A percentile compares a stretch with the other conserved stretches of the same genome.
These are phyloP conservation scores for Hydrozoanthus tunicans DNA, from an alignment of 64 coral and sea anemone genomes.

Conservation along the genomic window DNA sequence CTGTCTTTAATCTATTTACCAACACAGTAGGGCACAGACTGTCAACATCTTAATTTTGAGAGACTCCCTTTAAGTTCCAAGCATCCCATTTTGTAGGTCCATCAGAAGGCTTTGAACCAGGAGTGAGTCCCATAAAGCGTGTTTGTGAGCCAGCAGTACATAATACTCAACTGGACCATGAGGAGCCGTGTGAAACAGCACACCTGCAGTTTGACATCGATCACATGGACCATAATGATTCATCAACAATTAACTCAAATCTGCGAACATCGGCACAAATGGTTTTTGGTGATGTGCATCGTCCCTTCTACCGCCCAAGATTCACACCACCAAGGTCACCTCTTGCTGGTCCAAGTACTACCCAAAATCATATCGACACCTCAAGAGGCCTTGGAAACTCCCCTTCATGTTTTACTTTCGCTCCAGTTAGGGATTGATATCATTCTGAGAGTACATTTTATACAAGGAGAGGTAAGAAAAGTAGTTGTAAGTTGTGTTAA, in stretches of 20 bases:
- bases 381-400: conserved; percentile 62
- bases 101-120: conserved; percentile 79
- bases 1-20: too few species aligned
- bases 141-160: conserved; percentile 72
- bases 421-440: conserved; percentile 87
- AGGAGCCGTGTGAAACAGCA: conserved; percentile 77
- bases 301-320: conserved; percentile 65
- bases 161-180: conserved; percentile 53
- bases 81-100: conserved; percentile 41
- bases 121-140: conserved; percentile 85
- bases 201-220: conserved; percentile 87
- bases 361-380: conserved; percentile 65
- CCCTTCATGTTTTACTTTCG: conserved; percentile 84
- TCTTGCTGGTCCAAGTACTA: conserved; percentile 82
- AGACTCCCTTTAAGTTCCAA: background rate
- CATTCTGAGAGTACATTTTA: background rate
- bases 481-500: background rate
- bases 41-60: background rate
- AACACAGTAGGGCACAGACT: too few species aligned
- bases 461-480: conserved; percentile 2
- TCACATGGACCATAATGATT: conserved; percentile 66
- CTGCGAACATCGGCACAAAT: conserved; percentile 63
- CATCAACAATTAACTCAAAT: conserved; percentile 59
- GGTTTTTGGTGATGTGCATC: conserved; percentile 68
- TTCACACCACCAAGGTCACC: conserved; percentile 94